These are phyloP conservation scores for Donacobius atricapilla DNA, from an alignment of 2,113 vertebrate genomes.

Conservation along the genomic window DNA sequence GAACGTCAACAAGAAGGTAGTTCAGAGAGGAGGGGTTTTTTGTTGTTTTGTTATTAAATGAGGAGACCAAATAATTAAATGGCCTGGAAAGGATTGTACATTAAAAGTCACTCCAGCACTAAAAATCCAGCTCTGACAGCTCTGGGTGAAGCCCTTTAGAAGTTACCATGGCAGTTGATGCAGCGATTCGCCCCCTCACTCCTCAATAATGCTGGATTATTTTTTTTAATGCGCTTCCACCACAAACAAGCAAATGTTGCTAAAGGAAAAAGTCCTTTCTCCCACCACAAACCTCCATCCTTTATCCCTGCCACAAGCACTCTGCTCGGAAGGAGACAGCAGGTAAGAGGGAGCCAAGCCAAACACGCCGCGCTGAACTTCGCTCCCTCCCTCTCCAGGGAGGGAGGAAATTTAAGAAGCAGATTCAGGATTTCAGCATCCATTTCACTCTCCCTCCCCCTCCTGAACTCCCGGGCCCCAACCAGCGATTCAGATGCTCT, in stretches of 20 bases:
- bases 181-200: slow-evolving; percentile 46
- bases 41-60: background rate
- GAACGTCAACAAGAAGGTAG: background rate
- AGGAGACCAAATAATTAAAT: slow-evolving; percentile 33
- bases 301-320: background rate
- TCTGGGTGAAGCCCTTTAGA: slow-evolving; percentile 41
- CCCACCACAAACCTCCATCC: background rate
- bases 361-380: background rate
- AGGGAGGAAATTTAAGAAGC: slow-evolving; percentile 32
- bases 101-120: slow-evolving; percentile 35
- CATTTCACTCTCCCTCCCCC: slow-evolving; percentile 21
- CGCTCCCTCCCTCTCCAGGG: background rate
- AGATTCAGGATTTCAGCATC: background rate
- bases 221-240: slow-evolving; percentile 14
- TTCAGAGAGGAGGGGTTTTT: background rate
- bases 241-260: slow-evolving; percentile 43
- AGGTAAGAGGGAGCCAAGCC: background rate
- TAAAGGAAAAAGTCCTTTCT: slow-evolving; percentile 1
- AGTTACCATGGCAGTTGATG: slow-evolving; percentile 64
- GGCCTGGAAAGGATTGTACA: slow-evolving; percentile 14
- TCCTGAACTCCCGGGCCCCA: background rate
- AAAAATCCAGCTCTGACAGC: slow-evolving; percentile 31
- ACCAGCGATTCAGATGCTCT: background rate
- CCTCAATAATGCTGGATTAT: slow-evolving; percentile 29
- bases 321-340: background rate